phyloP scores from a whole-genome alignment of 2,797 vertebrate species.

The Enteromius thamalakanensis region DNA sequence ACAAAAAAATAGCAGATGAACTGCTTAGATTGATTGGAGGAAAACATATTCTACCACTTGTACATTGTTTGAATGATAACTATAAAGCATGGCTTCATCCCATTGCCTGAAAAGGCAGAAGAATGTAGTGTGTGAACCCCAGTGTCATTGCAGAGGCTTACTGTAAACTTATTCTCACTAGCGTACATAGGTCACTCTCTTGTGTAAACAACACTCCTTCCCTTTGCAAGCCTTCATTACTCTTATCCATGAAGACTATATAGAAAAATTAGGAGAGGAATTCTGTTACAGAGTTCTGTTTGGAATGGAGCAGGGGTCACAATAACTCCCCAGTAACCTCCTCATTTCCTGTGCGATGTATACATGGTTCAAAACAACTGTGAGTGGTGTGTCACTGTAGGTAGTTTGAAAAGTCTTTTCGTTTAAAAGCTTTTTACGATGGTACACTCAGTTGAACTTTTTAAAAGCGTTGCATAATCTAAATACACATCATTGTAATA shows the following conservation, averaged over 20 bases:
- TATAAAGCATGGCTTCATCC: conserved; percentile 55
- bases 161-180: conserved; percentile 71
- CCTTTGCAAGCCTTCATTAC: conserved; percentile 44
- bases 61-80: conserved; percentile 57
- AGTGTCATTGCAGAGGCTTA: conserved; percentile 60
- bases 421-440: conserved; percentile 1
- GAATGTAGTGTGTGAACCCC: conserved; percentile 71
- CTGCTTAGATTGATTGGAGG: background rate
- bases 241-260: conserved; percentile 42
- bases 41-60: conserved; percentile 3
- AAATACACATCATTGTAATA: background rate
- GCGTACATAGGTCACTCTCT: conserved; percentile 67
- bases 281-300: conserved; percentile 19
- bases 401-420: background rate
- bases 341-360: conserved; percentile 17
- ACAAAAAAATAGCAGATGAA: background rate
- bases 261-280: conserved; percentile 35
- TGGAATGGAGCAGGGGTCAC: conserved; percentile 11
- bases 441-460: background rate
- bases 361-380: background rate
- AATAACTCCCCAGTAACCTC: conserved; percentile 8
- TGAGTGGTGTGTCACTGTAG: conserved; percentile 1
- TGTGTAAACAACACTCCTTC: conserved; percentile 69
- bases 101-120: conserved; percentile 80
- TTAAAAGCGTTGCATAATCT: background rate